Evolutionary conservation across 2,888 invertebrate species (phyloP), one percentile per base, ranked within the genome.

Genomic region (Rhodophaea formosa): DNA sequence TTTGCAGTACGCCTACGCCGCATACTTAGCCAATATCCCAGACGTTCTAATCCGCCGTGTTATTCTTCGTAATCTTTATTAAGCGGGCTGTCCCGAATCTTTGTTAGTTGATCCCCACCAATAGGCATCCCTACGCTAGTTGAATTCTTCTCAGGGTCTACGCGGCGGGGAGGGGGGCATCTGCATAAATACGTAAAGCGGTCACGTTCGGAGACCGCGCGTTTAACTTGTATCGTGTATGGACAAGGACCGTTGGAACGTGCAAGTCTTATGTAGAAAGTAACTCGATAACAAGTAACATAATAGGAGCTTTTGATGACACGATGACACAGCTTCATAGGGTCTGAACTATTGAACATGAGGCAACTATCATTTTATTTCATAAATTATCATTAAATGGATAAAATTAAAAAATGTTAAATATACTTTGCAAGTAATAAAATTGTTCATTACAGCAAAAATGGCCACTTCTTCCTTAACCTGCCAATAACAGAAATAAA

Each of bases 151-250:
- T 49, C 42, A 56, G 56, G 68, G 66, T 68, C 64, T 65, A 64
- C 62, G 60, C 62, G 64, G 60, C 58, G 59, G 64, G 63, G 63
- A 59, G 43, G 70, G 62, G 67, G 56, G 59, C 80, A 88, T 89
- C 84, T 88, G 88, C 88, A 88, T 89, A 88, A 87, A 86, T 85
- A 85, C 77, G 83, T 79, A 84, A 86, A 82, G 79, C 82, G 82
- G 87, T 86, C 89, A 89, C 87, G 88, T 88, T 71, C 75, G 70
- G 69, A 65, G 67, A 72, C 76, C 78, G 75, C 73, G 79, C 77
- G 80, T 81, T 86, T 84, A 80, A 84, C 82, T 82, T 81, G 80
- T 80, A 80, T 80, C 77, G 76, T 74, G 74, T 79, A 71, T 74
- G 73, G 75, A 74, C 71, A 66, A 62, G 54, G 72, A 54, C 32